Evolutionary conservation across 2,113 vertebrate species (phyloP).

Genomic region (Muntiacus muntjak): DNA sequence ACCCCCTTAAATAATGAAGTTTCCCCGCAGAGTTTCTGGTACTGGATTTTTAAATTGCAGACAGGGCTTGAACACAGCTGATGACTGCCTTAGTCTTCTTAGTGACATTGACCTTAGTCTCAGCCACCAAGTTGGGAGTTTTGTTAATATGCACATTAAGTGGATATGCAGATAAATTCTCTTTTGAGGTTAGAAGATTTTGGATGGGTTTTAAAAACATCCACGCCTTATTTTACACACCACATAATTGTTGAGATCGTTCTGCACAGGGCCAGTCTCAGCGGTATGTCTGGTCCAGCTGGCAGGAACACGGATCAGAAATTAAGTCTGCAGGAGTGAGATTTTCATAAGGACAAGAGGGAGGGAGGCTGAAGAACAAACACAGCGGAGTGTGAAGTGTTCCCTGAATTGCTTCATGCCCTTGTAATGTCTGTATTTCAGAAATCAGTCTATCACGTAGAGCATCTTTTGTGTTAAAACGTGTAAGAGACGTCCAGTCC

Average conservation of each 20-base stretch:
- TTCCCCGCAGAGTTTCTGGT: neutral
- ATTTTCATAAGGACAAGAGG: neutral
- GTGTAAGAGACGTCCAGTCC: accelerated
- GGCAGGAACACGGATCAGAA: neutral
- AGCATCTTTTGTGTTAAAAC: neutral
- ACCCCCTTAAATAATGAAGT: neutral
- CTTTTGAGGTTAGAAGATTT: neutral
- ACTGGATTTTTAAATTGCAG: neutral
- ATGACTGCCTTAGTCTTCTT: too few relatives aligned
- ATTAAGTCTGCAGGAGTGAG: neutral
- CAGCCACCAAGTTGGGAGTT: neutral
- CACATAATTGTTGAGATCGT: neutral
- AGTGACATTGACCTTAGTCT: neutral
- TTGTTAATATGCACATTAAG: neutral
- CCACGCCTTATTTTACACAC: neutral
- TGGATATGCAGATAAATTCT: neutral
- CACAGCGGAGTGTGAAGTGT: accelerated
- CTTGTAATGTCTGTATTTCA: neutral
- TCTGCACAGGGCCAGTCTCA: neutral
- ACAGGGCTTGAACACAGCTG: neutral
- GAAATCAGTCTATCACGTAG: neutral
- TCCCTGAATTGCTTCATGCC: neutral
- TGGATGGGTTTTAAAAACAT: neutral
- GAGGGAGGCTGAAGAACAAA: neutral
- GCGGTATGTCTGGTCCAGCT: neutral